Evolutionary conservation across 2,797 vertebrate species (phyloP).

Genomic region (Pangasius mekongensis): DNA sequence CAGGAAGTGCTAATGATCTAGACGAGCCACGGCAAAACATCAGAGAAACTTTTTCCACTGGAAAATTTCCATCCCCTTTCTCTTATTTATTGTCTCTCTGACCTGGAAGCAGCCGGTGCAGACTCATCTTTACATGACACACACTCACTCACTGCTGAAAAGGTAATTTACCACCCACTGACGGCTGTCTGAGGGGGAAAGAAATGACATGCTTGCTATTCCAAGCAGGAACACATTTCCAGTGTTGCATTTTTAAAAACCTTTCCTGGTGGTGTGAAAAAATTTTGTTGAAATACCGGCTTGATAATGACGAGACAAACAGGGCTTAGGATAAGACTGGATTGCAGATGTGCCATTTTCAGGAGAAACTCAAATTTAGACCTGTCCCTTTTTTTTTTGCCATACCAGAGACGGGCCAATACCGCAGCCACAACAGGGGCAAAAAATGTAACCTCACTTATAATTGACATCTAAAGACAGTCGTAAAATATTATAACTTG

Average conservation of each 20-base stretch:
- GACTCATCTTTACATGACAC: conserved; percentile 6
- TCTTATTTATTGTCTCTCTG: conserved; percentile 18
- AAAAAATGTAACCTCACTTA: neutral
- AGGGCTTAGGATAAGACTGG: neutral
- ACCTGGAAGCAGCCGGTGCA: neutral
- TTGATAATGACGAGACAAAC: conserved; percentile 17
- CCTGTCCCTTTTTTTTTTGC: neutral
- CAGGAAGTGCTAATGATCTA: neutral
- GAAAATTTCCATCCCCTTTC: conserved; percentile 8
- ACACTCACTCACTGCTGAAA: neutral
- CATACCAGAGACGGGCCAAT: neutral
- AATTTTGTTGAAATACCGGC: neutral
- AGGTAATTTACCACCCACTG: conserved; percentile 17
- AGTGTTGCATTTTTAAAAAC: conserved; percentile 25
- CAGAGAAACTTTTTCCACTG: neutral
- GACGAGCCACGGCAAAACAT: neutral
- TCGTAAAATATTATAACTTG: neutral
- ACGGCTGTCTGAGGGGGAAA: neutral
- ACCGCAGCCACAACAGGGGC: neutral
- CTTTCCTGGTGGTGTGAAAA: neutral
- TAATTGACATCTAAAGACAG: neutral
- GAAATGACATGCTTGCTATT: conserved; percentile 28
- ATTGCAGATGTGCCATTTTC: neutral
- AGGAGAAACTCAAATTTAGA: neutral
- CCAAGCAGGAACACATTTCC: conserved; percentile 11